phyloP scores from a whole-genome alignment of 2,888 invertebrate species.

The Pachymerium ferrugineum region DNA sequence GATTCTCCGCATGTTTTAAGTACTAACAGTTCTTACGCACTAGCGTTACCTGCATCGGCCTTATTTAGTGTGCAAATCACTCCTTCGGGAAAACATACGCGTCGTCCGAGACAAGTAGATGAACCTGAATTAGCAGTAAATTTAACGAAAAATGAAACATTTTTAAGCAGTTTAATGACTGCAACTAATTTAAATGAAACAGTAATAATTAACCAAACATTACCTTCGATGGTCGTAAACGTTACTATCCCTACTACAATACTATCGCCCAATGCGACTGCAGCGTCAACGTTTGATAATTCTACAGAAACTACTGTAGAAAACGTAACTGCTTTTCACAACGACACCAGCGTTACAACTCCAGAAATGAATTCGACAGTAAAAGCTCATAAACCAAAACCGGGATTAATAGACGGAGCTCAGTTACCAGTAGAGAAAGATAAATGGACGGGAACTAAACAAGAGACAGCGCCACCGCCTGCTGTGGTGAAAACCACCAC shows the following conservation, averaged over 20 bases:
- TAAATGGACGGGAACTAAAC: not conserved
- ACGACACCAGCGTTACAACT: constrained; percentile 29
- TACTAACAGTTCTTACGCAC: not conserved
- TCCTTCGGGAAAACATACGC: not conserved
- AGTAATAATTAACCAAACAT: too few relatives aligned
- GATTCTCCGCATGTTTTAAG: not conserved
- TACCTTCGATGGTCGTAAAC: too few relatives aligned
- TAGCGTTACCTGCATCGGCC: constrained; percentile 28
- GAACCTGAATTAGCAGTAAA: not conserved
- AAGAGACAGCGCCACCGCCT: not conserved
- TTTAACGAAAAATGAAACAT: not conserved
- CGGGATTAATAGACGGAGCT: not conserved
- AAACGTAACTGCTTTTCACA: not conserved
- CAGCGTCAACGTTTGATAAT: not conserved
- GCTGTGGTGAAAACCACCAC: not conserved
- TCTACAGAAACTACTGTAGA: not conserved
- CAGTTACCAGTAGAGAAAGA: not conserved
- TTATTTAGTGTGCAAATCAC: not conserved
- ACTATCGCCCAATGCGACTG: not conserved
- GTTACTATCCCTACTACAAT: not conserved
- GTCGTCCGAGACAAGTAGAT: not conserved
- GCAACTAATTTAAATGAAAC: too few relatives aligned
- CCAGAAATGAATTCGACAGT: constrained; percentile 36
- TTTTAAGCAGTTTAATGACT: too few relatives aligned
- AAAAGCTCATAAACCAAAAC: constrained; percentile 31